Evolutionary conservation across 2,797 vertebrate species (phyloP).

Genomic region (Pterois miles): DNA sequence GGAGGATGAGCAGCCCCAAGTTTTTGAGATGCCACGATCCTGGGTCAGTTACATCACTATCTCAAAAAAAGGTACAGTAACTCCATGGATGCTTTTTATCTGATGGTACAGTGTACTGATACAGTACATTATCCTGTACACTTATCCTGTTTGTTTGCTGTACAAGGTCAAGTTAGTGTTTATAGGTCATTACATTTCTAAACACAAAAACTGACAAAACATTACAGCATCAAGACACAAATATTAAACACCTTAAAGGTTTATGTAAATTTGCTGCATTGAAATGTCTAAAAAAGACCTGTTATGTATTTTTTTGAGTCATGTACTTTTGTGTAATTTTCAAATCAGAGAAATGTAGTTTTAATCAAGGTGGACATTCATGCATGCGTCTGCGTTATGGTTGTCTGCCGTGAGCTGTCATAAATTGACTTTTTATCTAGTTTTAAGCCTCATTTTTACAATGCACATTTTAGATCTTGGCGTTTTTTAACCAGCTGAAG

Average conservation of each 20-base stretch:
- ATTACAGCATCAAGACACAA: not conserved
- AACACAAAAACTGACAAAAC: not conserved
- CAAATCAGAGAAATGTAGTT: too few relatives aligned
- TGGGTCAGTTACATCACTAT: constrained; percentile 88
- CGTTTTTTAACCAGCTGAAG: too few relatives aligned
- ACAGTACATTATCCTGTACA: not conserved
- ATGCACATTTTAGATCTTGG: too few relatives aligned
- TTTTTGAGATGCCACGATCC: constrained; percentile 87
- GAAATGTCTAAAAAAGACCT: too few relatives aligned
- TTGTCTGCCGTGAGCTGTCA: too few relatives aligned
- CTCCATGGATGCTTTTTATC: not conserved
- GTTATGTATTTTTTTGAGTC: too few relatives aligned
- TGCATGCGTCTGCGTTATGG: too few relatives aligned
- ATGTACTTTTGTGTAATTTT: too few relatives aligned
- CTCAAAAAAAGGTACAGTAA: constrained; percentile 81
- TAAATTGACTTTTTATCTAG: too few relatives aligned
- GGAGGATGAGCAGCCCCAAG: constrained; percentile 68
- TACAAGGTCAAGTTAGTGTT: not conserved
- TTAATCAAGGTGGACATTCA: too few relatives aligned
- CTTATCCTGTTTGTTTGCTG: not conserved
- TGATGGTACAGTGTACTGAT: not conserved
- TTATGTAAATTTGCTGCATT: too few relatives aligned
- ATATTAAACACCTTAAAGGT: not conserved
- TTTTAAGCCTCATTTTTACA: too few relatives aligned
- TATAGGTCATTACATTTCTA: not conserved